Base-by-base conservation (phyloP, 2,113 vertebrate genomes). In the Glaucidium brasilianum region DNA sequence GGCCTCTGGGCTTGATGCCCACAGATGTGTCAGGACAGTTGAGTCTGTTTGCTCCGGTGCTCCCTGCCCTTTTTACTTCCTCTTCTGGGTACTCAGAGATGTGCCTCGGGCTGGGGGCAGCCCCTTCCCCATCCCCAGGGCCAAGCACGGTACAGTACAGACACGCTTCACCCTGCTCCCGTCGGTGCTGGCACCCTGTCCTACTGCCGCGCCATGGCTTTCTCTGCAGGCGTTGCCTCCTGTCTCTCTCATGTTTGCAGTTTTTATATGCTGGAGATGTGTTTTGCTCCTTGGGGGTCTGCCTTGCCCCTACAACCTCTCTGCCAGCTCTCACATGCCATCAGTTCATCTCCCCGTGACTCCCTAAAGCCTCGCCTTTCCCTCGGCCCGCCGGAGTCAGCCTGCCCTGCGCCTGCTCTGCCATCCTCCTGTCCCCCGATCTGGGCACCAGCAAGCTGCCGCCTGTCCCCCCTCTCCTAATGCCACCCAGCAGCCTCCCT, bases 181-280 rank as follows among this genome's bases (percentile, higher is more conserved):
- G 5, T 55, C 34, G 66, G 88, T 76, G 85, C 87, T 93, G 91
- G 64, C 47, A 14, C 85, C 88, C 55, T 43, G n/a, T 79, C 34
- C 45, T 43, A 3, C 49, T 13, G 72, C 71, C 4, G 2, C 4
- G 0, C 53, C 0, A 1, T 62, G 92, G 87, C 63, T 83, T 78
- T 43, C 58, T 74, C 66, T 30, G 25, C 45, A 18, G 34, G 37
- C 9, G 0, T 59, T 15, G 32, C 63, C 39, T 85, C 90, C 49
- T 5, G 34, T 72, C 34, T 58, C 56, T 85, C 50, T 84, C 5
- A 13, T 29, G 67, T 59, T 76, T 21, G 47, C 29, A 2, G 39
- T 85, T 94, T 95, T 96, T 92, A 66, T 94, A 83, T 0, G 27
- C 67, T 10, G 58, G 89, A 93, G 77, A 82, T 85, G 71, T 78